phyloP scores from a whole-genome alignment of 2,888 invertebrate species.

The Brachyptera risi region DNA sequence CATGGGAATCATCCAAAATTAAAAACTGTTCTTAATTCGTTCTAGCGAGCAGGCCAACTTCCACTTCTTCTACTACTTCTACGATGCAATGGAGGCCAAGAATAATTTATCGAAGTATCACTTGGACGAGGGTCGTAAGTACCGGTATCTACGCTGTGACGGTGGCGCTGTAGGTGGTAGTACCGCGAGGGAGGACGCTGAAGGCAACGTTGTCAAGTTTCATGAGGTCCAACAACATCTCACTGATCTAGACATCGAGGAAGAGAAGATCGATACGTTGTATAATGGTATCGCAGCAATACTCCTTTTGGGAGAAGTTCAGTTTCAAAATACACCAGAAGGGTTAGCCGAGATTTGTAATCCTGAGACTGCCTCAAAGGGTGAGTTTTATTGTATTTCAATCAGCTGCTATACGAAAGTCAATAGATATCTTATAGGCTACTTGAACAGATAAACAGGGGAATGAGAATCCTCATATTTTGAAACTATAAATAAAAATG shows the following conservation, averaged over 20 bases:
- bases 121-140: constrained; percentile 63
- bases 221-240: constrained; percentile 60
- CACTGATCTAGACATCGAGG: constrained; percentile 64
- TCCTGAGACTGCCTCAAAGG: constrained; percentile 60
- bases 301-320: constrained; percentile 72
- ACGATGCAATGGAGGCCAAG: constrained; percentile 72
- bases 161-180: constrained; percentile 38
- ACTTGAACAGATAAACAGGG: no score
- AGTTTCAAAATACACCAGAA: constrained; percentile 64
- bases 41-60: constrained; percentile 85
- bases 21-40: no score
- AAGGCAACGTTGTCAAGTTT: constrained; percentile 57
- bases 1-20: no score
- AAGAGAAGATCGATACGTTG: constrained; percentile 65
- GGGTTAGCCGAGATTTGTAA: constrained; percentile 69
- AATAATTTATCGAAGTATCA: constrained; percentile 62
- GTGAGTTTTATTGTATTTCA: no score
- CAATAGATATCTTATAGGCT: no score
- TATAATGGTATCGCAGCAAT: constrained; percentile 70
- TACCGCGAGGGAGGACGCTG: constrained; percentile 32
- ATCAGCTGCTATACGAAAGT: no score
- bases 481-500: no score
- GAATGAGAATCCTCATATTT: no score
- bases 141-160: constrained; percentile 63
- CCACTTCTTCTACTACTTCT: constrained; percentile 85